Conservation (phyloP, 2,113 vertebrate species). For the Oreochromis aureus region DNA sequence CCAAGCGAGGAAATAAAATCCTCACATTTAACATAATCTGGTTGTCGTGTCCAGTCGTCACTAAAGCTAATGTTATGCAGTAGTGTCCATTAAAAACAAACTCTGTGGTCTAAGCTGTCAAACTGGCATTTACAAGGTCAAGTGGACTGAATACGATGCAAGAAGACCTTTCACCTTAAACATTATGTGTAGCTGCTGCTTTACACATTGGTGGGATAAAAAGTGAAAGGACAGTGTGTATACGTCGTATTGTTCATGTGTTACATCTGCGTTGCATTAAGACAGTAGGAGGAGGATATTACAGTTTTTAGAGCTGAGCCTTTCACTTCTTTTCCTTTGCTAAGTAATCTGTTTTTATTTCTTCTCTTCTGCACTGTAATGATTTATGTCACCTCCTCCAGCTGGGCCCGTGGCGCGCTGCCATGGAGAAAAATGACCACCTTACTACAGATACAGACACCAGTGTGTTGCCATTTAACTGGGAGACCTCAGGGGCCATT, state of each 20-base stretch:
- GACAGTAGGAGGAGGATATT: not conserved
- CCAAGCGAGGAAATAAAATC: not conserved
- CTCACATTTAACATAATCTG: not conserved
- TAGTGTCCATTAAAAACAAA: not conserved
- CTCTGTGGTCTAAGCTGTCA: not conserved
- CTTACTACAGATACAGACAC: conserved; percentile 17
- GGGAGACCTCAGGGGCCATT: conserved; percentile 35
- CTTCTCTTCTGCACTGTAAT: not conserved
- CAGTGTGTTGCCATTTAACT: conserved; percentile 17
- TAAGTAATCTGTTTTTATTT: not conserved
- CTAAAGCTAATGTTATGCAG: not conserved
- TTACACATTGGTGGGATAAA: not conserved
- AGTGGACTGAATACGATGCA: not conserved
- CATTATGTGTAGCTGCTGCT: not conserved
- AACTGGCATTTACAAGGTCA: not conserved
- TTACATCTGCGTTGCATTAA: not conserved
- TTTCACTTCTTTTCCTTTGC: not conserved
- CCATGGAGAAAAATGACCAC: conserved; percentile 26
- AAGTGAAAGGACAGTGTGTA: not conserved
- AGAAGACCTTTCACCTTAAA: not conserved
- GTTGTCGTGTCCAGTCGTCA: not conserved
- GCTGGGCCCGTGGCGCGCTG: not conserved
- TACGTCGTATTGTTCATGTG: not conserved
- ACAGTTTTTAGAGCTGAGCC: not conserved
- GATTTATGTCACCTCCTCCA: conserved; percentile 20